These are phyloP conservation scores for Cottus gobio DNA, from an alignment of 2,113 vertebrate species.

Conservation along the genomic window DNA sequence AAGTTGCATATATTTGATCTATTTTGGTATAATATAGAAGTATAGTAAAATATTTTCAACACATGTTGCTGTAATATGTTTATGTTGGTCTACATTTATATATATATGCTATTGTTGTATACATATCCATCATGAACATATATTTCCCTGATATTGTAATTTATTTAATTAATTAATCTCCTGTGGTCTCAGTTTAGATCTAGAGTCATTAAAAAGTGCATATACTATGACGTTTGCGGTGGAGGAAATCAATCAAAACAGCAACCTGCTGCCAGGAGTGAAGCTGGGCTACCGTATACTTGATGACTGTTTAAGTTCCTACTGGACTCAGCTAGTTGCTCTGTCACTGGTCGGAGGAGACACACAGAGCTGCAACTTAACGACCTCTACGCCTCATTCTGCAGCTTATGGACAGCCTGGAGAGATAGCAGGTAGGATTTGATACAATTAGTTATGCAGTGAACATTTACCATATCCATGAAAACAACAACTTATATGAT, in stretches of 20 bases:
- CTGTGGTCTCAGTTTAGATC: conserved; percentile 63
- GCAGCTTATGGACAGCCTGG: background rate
- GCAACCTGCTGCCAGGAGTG: conserved; percentile 74
- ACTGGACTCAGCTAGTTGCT: conserved; percentile 62
- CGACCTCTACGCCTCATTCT: background rate
- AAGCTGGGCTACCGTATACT: conserved; percentile 75
- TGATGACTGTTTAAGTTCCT: conserved; percentile 74
- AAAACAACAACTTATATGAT: background rate
- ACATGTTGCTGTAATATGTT: background rate
- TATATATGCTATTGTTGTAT: no score
- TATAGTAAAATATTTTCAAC: background rate
- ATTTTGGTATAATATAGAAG: background rate
- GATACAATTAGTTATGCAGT: background rate
- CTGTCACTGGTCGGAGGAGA: conserved; percentile 72
- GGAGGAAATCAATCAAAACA: conserved; percentile 79
- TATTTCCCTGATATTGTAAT: background rate
- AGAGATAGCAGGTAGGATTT: conserved; percentile 20
- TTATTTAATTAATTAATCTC: background rate
- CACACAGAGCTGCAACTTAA: conserved; percentile 50
- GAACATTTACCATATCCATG: background rate
- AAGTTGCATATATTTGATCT: background rate
- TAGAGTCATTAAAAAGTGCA: conserved; percentile 54
- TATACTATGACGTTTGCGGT: conserved; percentile 79
- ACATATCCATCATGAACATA: background rate
- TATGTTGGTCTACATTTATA: background rate